Evolutionary conservation across 2,888 invertebrate genomes (phyloP).

Genomic region (Oxyteleia sp.): DNA sequence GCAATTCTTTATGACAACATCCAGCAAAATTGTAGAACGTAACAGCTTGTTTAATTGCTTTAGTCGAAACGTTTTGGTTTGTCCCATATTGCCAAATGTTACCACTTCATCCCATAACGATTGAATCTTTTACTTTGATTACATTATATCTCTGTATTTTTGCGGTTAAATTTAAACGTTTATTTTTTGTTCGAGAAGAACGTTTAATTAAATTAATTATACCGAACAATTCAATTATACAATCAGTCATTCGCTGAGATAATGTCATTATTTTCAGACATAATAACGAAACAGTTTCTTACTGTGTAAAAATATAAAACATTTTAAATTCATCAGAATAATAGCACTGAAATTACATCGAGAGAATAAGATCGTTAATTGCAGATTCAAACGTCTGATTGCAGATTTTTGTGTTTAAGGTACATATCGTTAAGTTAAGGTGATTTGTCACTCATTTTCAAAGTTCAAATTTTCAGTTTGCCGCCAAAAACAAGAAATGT

Average conservation of each 20-base stretch:
- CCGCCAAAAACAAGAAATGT: no score
- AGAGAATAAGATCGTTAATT: no score
- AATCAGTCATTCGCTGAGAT: background rate
- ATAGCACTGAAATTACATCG: no score
- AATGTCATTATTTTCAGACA: background rate
- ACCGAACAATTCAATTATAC: background rate
- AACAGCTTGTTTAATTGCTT: constrained; percentile 10
- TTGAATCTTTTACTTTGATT: background rate
- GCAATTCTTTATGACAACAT: constrained; percentile 11
- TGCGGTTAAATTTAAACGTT: no score
- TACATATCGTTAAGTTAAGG: no score
- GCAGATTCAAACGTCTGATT: no score
- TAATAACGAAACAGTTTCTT: background rate
- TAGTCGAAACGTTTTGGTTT: background rate
- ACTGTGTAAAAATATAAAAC: no score
- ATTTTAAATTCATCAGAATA: no score
- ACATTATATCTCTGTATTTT: background rate
- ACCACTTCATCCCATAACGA: background rate
- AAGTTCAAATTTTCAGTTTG: no score
- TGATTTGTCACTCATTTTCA: no score
- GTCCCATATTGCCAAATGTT: constrained; percentile 6
- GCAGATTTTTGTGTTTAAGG: no score
- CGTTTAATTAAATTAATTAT: background rate
- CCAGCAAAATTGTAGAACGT: constrained; percentile 16
- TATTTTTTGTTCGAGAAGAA: background rate